Evolutionary conservation across 2,888 invertebrate species (phyloP), one percentile per base, ranked within the genome.

Genomic region (Plagiodera versicolora): DNA sequence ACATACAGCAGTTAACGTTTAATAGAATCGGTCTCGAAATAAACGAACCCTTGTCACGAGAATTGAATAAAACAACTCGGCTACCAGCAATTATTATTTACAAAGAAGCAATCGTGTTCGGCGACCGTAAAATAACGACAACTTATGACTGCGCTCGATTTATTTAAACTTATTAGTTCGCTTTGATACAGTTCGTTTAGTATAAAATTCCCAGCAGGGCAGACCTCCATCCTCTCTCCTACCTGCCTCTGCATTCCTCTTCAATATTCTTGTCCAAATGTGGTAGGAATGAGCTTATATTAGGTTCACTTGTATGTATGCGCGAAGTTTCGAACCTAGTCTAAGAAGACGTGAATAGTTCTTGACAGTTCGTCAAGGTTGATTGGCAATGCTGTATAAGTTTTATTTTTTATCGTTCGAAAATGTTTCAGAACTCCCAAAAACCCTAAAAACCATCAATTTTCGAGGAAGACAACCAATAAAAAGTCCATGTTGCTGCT

Each of bases 131-230:
- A 68, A 61, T 65, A 24, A 54, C 56, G 30, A 18, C 14, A 47
- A 63, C 49, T 60, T 63, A 63, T 52, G 56, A 53, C 57, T 49
- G 24, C 54, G 53, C 56, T 57, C 52, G 61, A 54, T 61, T 59
- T 59, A 66, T 65, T 64, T 61, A 66, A 67, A 60, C 59, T 67
- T 67, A 67, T 67, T 65, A 67, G 62, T 65, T 49, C 49, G 44
- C 53, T 16, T 53, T 53, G 53, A 24, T 53, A 44, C 53, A 53
- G 53, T 53, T 44, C 44, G 24, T 53, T 44, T 35, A 32, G 48
- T 39, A 53, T 56, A 56, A 60, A 60, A 48, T 44, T 47, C 61
- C 18, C 61, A 57, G 61, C 49, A 47, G 61, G 66, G 49, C 28
- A 44, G 51, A n/a, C 44, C 45, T 18, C 16, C 44, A 44, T 17